Percentiles rank a stretch among this genome's conserved stretches.
phyloP scores from a whole-genome alignment of 2,888 invertebrate species.

The Lordiphosa andalusiaca region DNA sequence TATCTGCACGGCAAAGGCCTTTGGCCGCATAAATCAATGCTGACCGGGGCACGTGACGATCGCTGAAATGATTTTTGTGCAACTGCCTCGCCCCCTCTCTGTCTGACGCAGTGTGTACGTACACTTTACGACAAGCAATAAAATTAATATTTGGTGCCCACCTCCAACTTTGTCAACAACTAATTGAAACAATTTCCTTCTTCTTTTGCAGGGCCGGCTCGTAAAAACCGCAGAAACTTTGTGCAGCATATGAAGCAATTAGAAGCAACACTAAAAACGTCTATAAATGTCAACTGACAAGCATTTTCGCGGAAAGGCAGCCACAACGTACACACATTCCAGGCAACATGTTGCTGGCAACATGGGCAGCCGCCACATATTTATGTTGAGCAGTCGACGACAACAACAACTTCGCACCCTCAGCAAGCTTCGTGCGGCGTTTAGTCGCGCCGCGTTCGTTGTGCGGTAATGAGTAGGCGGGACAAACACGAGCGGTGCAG shows the following conservation, averaged over 20 bases:
- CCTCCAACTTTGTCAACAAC: constrained; percentile 52
- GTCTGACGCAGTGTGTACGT: constrained; percentile 16
- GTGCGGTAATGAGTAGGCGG: constrained; percentile 19
- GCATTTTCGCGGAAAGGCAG: constrained; percentile 52
- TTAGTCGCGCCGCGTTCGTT: constrained; percentile 61
- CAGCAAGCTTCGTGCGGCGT: constrained; percentile 33
- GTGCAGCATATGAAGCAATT: constrained; percentile 55
- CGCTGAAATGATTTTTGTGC: constrained; percentile 33
- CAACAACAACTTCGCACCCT: constrained; percentile 28
- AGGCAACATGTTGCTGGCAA: constrained; percentile 47
- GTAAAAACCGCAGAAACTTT: constrained; percentile 31
- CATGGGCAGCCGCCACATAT: constrained; percentile 26
- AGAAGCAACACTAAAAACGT: constrained; percentile 51
- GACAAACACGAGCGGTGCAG: not conserved
- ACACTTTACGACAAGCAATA: constrained; percentile 47
- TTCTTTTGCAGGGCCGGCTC: constrained; percentile 27
- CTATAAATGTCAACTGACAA: constrained; percentile 57
- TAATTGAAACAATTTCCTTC: constrained; percentile 54
- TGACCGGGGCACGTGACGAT: constrained; percentile 43
- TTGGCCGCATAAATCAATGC: constrained; percentile 37
- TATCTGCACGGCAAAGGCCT: constrained; percentile 16
- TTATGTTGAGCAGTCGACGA: constrained; percentile 6
- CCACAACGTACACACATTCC: constrained; percentile 29
- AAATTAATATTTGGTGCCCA: constrained; percentile 43
- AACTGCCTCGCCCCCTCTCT: no score